Base-by-base conservation (phyloP, 2,113 vertebrate species). In the Morone chrysops region DNA sequence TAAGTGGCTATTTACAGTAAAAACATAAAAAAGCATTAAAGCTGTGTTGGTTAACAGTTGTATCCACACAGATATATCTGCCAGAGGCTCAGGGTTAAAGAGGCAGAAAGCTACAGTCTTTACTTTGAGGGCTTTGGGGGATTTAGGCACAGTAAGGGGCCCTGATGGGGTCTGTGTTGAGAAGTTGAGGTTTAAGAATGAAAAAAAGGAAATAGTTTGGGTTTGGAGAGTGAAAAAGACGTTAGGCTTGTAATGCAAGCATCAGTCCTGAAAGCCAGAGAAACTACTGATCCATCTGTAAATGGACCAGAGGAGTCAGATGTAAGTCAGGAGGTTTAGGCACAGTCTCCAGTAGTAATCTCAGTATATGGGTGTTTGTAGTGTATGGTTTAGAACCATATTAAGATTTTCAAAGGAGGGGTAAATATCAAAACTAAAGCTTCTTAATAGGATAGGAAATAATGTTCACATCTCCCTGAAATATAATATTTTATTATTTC, bases 21-120 rank as follows among this genome's bases (percentile, higher is more conserved):
- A 87, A 72, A 65, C 43, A 81, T 70, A 48, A 69, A 78, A 81
- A 84, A 62, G 22, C 45, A 78, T 69, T 78, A 36, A 75, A 82
- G 38, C 69, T 62, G 47, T 53, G 69, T 66, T 78, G 73, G 75
- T 41, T 61, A 40, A 9, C 66, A 61, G 65, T 83, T 62, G n/a
- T 59, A 78, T 65, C 73, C 72, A 81, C 70, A 65, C 51, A 77
- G 59, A 74, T 67, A 31, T 20, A 25, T 66, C 43, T 78, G 84
- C 81, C 68, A 88, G 63, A 83, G 59, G 66, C 74, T 78, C 69
- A 45, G 47, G 63, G 82, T 74, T 78, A 81, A 71, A 88, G 54
- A 74, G 50, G 41, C 57, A 66, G 62, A 70, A 80, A 59, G 50
- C 43, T 61, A 50, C 62, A 69, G 71, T n/a, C 43, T 53, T 80